Evolutionary conservation across 1,140 invertebrate genomes (phyloP), one percentile per base, ranked within the genome.

Genomic region (Maconellicoccus hirsutus): DNA sequence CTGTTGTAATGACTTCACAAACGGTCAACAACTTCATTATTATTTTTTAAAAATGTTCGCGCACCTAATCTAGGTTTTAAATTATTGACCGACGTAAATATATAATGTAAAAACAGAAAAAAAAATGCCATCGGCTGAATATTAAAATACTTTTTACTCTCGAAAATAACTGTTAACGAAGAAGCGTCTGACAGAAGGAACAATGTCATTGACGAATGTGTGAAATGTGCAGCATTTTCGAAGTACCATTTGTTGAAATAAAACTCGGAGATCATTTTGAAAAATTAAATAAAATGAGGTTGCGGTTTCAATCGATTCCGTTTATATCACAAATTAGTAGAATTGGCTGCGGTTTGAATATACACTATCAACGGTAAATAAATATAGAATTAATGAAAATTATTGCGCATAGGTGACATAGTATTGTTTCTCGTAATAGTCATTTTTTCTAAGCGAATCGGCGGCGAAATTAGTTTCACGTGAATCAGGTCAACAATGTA

Each of bases 201-300:
- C 61, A 66, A 66, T 66, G 61, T 66, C 61, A 66, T 66, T 66
- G 61, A 66, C 61, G 61, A 25, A 66, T 66, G 61, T 66, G 61
- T 66, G 61, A 66, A 66, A 25, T 66, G 19, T 12, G 61, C 61
- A 4, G 61, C 19, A 66, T 26, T 25, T 66, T 66, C 21, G 2
- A 66, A 26, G 22, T 19, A 25, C 10, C 61, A 26, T 66, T 66
- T 66, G 25, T 25, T 23, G 19, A 22, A 25, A 66, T 10, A 66
- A 25, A 66, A 23, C 25, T 23, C 10, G 61, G 25, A 22, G 25
- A 66, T 25, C 21, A 22, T 66, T 66, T 25, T 66, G 21, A 66
- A 25, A 26, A 66, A 66, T 66, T 66, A 66, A 66, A 66, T 66
- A 66, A 66, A 66, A 66, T 66, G 61, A 66, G 61, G 61, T 66